phyloP scores from a whole-genome alignment of 1,140 invertebrate species.

The Spodoptera frugiperda region DNA sequence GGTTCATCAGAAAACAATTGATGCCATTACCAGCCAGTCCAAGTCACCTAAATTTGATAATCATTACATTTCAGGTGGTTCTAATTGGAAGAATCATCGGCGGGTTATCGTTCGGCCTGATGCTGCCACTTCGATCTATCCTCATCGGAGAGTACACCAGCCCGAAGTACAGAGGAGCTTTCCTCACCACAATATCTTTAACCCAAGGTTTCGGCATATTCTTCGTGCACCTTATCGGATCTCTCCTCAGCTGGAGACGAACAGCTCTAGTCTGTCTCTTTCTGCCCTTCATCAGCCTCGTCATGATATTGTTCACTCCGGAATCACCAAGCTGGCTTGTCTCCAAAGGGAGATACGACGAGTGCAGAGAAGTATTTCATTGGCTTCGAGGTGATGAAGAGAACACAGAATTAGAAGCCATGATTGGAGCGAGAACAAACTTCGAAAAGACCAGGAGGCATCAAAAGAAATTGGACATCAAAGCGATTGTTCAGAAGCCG shows the following conservation, averaged over 20 bases:
- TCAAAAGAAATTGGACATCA: constrained; percentile 46
- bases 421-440: constrained; percentile 66
- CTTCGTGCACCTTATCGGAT: constrained; percentile 86
- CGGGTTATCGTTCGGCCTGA: constrained; percentile 56
- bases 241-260: constrained; percentile 85
- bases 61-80: constrained; percentile 41
- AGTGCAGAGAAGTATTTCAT: constrained; percentile 80
- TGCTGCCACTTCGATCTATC: constrained; percentile 53
- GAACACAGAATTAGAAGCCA: constrained; percentile 71
- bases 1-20: too few relatives aligned
- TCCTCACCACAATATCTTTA: constrained; percentile 78
- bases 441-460: constrained; percentile 51
- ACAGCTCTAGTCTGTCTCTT: constrained; percentile 82
- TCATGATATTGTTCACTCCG: constrained; percentile 85
- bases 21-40: too few relatives aligned
- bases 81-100: constrained; percentile 53
- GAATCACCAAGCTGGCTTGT: constrained; percentile 91
- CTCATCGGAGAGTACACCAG: constrained; percentile 65
- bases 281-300: constrained; percentile 80
- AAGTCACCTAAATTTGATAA: too few relatives aligned
- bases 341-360: constrained; percentile 77
- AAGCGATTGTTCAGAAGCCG: constrained; percentile 59
- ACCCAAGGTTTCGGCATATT: constrained; percentile 81
- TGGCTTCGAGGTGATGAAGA: constrained; percentile 82
- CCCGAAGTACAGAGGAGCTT: constrained; percentile 79